Evolutionary conservation across 2,797 vertebrate species (phyloP).

Genomic region (Masticophis lateralis): DNA sequence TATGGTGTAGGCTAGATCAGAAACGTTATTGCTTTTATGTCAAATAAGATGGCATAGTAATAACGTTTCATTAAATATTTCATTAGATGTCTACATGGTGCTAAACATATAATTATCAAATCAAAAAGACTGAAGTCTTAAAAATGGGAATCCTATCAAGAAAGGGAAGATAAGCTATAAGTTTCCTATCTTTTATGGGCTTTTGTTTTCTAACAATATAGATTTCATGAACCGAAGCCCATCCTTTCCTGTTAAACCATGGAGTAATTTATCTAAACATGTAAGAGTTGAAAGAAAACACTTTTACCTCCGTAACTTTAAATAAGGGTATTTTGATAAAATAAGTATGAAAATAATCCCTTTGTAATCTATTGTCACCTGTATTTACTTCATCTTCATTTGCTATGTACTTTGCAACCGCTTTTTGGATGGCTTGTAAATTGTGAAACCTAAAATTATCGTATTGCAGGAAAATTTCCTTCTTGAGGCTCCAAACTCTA

Average conservation of each 20-base stretch:
- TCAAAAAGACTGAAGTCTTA: not conserved
- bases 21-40: not conserved
- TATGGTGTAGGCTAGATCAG: not conserved
- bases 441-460: not conserved
- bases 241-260: not conserved
- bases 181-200: not conserved
- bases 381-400: not conserved
- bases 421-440: not conserved
- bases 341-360: not conserved
- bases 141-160: not conserved
- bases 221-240: not conserved
- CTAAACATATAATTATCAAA: conserved; percentile 23
- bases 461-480: not conserved
- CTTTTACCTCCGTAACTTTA: not conserved
- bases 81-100: not conserved
- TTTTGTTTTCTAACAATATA: not conserved
- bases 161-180: not conserved
- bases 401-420: not conserved
- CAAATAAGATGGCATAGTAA: not conserved
- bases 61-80: conserved; percentile 1
- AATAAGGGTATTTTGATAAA: not conserved
- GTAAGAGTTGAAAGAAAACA: not conserved
- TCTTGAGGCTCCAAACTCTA: not conserved
- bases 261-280: not conserved
- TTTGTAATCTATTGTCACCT: not conserved